Conservation (phyloP, 2,888 invertebrate species). For the Meiosimyza decipiens region DNA sequence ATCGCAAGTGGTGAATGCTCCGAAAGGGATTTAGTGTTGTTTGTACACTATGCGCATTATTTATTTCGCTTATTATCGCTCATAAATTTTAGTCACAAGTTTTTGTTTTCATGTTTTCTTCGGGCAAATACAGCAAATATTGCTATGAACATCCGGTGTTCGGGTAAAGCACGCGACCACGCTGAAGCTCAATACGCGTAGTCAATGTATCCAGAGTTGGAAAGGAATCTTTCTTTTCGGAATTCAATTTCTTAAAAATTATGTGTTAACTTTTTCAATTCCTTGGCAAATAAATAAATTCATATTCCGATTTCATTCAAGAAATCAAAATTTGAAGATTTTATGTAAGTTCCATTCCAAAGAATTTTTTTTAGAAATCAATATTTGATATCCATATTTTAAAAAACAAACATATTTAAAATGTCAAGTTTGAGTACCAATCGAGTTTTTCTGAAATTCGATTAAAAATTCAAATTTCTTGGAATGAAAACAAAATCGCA, state of each 20-base stretch:
- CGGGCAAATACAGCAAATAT: not conserved
- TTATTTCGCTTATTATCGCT: slow-evolving; percentile 8
- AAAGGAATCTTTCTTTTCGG: not conserved
- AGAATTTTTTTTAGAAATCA: no score
- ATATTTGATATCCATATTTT: no score
- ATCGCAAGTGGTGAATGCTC: not conserved
- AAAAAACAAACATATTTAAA: no score
- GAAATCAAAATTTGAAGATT: no score
- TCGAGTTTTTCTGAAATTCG: no score
- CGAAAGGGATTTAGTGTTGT: not conserved
- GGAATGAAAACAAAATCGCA: no score
- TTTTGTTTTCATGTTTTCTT: no score
- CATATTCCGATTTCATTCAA: not conserved
- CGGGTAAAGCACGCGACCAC: not conserved
- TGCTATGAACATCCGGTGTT: not conserved
- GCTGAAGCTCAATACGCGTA: not conserved
- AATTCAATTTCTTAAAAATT: not conserved
- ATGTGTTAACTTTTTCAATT: not conserved
- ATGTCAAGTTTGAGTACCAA: no score
- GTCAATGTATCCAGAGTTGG: not conserved
- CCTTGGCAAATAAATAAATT: not conserved
- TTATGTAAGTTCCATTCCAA: no score
- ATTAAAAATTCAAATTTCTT: no score
- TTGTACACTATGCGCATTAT: not conserved
- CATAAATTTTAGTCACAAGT: not conserved